Base-by-base conservation (phyloP, 2,797 vertebrate species). In the Lacerta bilineata region DNA sequence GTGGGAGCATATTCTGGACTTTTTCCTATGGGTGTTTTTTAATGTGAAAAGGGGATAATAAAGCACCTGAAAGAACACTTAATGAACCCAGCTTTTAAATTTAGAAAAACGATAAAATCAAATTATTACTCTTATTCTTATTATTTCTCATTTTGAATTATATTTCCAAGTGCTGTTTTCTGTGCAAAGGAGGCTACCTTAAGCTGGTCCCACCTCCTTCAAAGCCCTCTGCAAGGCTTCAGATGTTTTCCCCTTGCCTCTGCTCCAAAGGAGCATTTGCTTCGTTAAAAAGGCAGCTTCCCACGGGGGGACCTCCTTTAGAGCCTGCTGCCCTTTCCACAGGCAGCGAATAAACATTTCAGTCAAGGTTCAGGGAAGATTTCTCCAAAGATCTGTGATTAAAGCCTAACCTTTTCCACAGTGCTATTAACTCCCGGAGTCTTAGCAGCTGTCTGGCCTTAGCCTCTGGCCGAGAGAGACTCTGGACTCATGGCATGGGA, bases 241-340 rank as follows among this genome's bases (percentile, higher is more conserved):
- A 33, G 33, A 15, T 3, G 59, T 20, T 10, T 36, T 36, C 50
- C 69, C 25, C 59, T 55, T 33, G 11, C 59, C 23, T 80, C 43
- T 61, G n/a, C 55, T 64, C 55, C 5, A 39, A 36, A 36, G 68
- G 46, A 50, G 36, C 20, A n/a, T 81, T 69, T 29, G 69, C 86
- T 90, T 41, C 29, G 86, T 61, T 90, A 68, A 85, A 87, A 87
- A 87, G 86, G 69, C 82, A 76, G 8, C 50, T 69, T 76, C 77
- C 71, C 83, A 18, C 1, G 2, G 43, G 81, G 77, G 23, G 50
- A 9, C 61, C 36, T 80, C 33, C 77, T 85, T 61, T 46, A 77
- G 71, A 77, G 68, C 80, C 64, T 4, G 1, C 77, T 88, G 83
- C 78, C 77, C 78, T 88, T 90, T 90, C 78, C 23, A 69, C 43